A percentile compares a stretch with the other conserved stretches of the same genome.
These are phyloP conservation scores for Symphodus melops DNA, from an alignment of 2,113 vertebrate species.

Conservation along the genomic window DNA sequence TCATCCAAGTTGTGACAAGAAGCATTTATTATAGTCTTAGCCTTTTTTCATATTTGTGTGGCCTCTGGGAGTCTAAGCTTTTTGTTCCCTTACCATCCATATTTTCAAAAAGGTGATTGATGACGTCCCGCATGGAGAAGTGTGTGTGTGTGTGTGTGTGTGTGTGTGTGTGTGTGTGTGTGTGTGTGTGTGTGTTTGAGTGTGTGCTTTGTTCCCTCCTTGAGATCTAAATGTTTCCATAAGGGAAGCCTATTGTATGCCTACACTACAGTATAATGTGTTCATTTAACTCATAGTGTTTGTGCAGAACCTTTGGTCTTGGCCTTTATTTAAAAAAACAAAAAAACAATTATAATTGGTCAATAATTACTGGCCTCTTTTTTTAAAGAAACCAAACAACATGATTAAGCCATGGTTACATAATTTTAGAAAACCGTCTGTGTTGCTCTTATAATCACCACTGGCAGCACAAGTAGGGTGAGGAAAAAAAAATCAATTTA, in stretches of 20 bases:
- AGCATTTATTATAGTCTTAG: slow-evolving; percentile 44
- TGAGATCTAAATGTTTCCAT: slow-evolving; percentile 22
- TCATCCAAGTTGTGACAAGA: slow-evolving; percentile 59
- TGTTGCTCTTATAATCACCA: background rate
- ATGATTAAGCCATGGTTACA: background rate
- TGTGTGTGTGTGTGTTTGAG: background rate
- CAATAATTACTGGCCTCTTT: background rate
- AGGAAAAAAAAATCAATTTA: too few relatives aligned
- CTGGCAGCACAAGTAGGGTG: background rate
- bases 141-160: background rate
- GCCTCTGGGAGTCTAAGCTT: slow-evolving; percentile 23
- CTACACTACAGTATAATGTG: slow-evolving; percentile 9
- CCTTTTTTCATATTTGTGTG: slow-evolving; percentile 21
- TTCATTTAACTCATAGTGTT: slow-evolving; percentile 14
- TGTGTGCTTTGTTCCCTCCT: background rate
- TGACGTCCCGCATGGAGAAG: slow-evolving; percentile 27
- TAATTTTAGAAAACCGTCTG: background rate
- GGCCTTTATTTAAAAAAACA: too few relatives aligned
- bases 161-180: background rate
- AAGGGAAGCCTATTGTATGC: slow-evolving; percentile 3
- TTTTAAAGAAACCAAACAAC: background rate
- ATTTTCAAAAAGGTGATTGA: slow-evolving; percentile 41
- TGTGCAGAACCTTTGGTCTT: background rate
- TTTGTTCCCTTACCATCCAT: slow-evolving; percentile 25
- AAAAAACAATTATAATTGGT: background rate